Conservation (phyloP, 2,113 vertebrate species). For the Plecturocebus donacophilus region DNA sequence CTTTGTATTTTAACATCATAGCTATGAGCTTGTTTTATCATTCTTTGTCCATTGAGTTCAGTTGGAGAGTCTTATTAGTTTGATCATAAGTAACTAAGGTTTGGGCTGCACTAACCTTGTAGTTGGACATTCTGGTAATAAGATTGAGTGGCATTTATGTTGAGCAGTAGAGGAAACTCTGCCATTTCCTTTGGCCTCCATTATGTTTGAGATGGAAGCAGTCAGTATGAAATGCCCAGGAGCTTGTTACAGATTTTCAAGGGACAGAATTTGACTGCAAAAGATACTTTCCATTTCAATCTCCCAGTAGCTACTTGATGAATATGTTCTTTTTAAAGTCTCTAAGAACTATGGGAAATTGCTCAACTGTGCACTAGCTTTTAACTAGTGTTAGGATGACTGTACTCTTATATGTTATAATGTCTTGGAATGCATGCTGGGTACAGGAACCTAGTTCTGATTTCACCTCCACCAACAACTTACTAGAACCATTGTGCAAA, state of each 20-base stretch:
- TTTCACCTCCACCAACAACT: background rate
- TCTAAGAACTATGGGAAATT: constrained; percentile 53
- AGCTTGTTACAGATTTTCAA: constrained; percentile 36
- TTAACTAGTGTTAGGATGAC: background rate
- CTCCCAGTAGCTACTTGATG: constrained; percentile 64
- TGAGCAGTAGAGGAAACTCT: constrained; percentile 19
- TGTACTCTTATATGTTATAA: background rate
- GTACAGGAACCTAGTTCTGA: background rate
- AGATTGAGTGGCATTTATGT: background rate
- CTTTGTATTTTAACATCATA: background rate
- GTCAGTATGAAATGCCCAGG: background rate
- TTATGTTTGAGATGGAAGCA: background rate
- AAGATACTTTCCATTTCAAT: constrained; percentile 61
- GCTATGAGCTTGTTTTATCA: background rate
- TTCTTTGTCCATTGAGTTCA: background rate
- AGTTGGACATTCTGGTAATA: background rate
- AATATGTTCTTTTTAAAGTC: constrained; percentile 76
- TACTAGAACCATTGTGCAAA: background rate
- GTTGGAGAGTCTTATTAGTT: background rate
- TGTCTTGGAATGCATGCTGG: background rate
- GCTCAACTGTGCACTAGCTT: constrained; percentile 25
- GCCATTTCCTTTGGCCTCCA: constrained; percentile 39
- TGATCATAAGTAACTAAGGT: background rate
- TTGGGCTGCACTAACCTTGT: background rate
- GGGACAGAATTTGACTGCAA: constrained; percentile 33